Conservation (phyloP, 1,140 invertebrate genomes). For the Stratiolaelaps scimitus region DNA sequence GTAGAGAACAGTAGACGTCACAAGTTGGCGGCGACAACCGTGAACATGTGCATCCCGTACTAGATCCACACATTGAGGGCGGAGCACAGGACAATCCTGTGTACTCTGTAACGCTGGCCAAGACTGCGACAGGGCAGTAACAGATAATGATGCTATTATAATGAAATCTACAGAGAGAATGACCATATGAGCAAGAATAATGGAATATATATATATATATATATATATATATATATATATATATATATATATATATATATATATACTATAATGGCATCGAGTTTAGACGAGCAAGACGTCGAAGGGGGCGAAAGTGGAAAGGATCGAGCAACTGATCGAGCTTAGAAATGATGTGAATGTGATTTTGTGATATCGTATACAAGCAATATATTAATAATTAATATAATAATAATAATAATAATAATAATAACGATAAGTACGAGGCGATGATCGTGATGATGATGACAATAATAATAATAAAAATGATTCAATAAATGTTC, state of each 20-base stretch:
- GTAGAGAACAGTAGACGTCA: too few relatives aligned
- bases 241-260: neutral
- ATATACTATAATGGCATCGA: neutral
- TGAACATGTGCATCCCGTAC: too few relatives aligned
- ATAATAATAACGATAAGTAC: neutral
- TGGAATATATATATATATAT: neutral
- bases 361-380: conserved; percentile 27
- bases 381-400: conserved; percentile 22
- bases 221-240: neutral
- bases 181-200: neutral
- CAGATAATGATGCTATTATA: neutral
- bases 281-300: too few relatives aligned
- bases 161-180: neutral
- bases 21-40: too few relatives aligned
- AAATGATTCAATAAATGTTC: conserved; percentile 25
- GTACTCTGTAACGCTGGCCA: too few relatives aligned
- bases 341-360: conserved; percentile 24
- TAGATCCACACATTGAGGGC: too few relatives aligned
- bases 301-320: too few relatives aligned
- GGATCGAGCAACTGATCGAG: conserved; percentile 3
- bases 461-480: neutral
- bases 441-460: neutral
- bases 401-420: neutral
- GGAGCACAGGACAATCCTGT: too few relatives aligned
- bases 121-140: too few relatives aligned